Percentiles rank a stretch among this genome's conserved stretches.
phyloP scores from a whole-genome alignment of 2,113 vertebrate genomes.

The Edolisoma coerulescens region DNA sequence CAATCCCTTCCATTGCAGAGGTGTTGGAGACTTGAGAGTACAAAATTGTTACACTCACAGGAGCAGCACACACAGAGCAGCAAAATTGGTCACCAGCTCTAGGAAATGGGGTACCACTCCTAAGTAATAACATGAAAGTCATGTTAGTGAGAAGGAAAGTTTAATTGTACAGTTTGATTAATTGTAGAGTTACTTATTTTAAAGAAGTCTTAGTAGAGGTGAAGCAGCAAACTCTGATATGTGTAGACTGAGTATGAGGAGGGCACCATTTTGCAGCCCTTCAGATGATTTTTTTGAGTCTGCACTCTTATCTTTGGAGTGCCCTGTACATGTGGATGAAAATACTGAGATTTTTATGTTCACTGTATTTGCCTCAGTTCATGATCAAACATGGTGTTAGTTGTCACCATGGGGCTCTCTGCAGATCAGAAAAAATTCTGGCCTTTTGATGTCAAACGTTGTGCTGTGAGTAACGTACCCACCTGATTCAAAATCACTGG shows the following conservation, averaged over 20 bases:
- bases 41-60: background rate
- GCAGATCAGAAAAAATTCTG: background rate
- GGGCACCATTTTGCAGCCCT: background rate
- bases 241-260: background rate
- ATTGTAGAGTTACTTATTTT: background rate
- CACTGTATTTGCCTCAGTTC: background rate
- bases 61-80: background rate
- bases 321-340: background rate
- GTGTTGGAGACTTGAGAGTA: background rate
- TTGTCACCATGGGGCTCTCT: background rate
- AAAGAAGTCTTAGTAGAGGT: background rate
- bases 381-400: background rate
- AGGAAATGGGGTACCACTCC: background rate
- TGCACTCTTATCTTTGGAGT: background rate
- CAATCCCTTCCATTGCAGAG: background rate
- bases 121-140: background rate
- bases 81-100: background rate
- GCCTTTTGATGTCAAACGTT: background rate
- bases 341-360: background rate
- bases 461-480: background rate
- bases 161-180: background rate
- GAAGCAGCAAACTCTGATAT: background rate
- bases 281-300: background rate
- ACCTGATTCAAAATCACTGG: background rate
- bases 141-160: background rate